These are phyloP conservation scores for Nymphalis urticae DNA, from an alignment of 2,888 invertebrate species.

Conservation along the genomic window DNA sequence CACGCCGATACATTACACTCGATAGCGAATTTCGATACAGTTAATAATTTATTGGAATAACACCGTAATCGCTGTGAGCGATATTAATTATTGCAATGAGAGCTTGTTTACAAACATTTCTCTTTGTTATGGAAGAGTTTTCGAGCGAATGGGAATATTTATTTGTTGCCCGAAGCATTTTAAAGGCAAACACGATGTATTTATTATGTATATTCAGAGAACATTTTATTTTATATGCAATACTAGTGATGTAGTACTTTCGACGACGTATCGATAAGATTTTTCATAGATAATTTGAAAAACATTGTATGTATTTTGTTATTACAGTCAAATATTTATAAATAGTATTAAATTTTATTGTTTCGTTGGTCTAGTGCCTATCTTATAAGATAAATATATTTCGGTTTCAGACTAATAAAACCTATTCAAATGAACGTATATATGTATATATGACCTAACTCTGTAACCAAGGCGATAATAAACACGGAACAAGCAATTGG, in stretches of 20 bases:
- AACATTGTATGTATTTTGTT: too few species aligned
- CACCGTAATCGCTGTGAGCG: slow-evolving; percentile 24
- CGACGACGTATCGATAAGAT: too few species aligned
- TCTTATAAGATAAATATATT: too few species aligned
- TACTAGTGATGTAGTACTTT: too few species aligned
- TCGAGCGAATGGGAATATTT: background rate
- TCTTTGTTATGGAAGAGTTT: slow-evolving; percentile 4
- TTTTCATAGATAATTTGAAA: too few species aligned
- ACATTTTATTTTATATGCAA: background rate
- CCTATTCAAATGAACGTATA: too few species aligned
- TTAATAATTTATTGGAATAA: slow-evolving; percentile 34
- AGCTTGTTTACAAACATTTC: slow-evolving; percentile 5
- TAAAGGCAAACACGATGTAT: background rate
- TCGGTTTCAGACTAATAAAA: too few species aligned
- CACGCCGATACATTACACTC: slow-evolving; percentile 30
- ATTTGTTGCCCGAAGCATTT: background rate
- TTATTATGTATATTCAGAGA: background rate
- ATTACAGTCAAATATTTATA: too few species aligned
- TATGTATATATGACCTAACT: background rate
- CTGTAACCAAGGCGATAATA: slow-evolving; percentile 15
- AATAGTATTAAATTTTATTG: too few species aligned
- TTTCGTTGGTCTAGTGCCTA: too few species aligned
- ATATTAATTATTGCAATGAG: slow-evolving; percentile 21
- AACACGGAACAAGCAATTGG: slow-evolving; percentile 44
- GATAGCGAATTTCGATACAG: slow-evolving; percentile 37